phyloP scores from a whole-genome alignment of 2,113 vertebrate genomes.

The Zapornia atra region DNA sequence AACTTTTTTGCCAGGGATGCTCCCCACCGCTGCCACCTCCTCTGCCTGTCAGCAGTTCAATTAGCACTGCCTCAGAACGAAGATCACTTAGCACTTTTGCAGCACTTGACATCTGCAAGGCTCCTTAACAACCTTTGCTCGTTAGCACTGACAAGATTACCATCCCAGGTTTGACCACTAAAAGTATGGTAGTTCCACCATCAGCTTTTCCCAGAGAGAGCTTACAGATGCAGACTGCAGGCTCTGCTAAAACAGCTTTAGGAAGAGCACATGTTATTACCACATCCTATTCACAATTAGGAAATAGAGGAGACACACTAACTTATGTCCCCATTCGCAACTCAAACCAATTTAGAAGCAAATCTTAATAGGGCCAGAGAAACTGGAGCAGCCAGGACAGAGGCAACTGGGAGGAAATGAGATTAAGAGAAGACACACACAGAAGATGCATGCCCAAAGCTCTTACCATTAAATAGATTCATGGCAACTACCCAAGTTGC shows the following conservation, averaged over 20 bases:
- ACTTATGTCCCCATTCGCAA: fast-evolving
- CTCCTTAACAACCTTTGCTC: neutral
- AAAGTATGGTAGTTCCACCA: neutral
- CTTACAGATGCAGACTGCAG: fast-evolving
- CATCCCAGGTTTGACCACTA: neutral
- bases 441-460: neutral
- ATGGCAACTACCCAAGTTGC: neutral
- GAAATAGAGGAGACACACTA: neutral
- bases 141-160: neutral
- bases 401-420: fast-evolving
- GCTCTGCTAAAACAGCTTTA: neutral
- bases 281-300: fast-evolving
- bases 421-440: neutral
- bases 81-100: neutral
- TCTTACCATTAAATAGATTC: neutral
- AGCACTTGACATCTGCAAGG: neutral
- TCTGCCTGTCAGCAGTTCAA: neutral
- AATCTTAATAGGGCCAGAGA: neutral
- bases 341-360: neutral
- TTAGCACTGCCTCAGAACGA: neutral
- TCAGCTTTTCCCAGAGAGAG: neutral
- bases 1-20: neutral
- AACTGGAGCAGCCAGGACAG: neutral
- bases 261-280: fast-evolving
- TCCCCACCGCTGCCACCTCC: fast-evolving